These are phyloP conservation scores for Leptopilina myrica DNA, from an alignment of 2,888 invertebrate species.

Conservation along the genomic window DNA sequence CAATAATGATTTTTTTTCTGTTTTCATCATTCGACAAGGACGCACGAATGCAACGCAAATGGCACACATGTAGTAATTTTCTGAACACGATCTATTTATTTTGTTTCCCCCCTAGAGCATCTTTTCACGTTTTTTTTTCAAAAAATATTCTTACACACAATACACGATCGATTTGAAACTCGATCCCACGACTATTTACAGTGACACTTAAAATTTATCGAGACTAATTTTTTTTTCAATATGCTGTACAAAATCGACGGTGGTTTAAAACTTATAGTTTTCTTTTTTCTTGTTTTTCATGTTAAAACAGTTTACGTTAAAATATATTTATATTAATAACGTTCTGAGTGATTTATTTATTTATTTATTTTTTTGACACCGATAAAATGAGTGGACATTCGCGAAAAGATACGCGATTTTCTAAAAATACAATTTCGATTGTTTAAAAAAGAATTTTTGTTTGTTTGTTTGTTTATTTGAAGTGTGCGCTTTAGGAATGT, in stretches of 20 bases:
- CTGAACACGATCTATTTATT: constrained; percentile 15
- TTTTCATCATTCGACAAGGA: constrained; percentile 7
- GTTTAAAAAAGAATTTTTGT: not conserved
- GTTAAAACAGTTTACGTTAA: constrained; percentile 20
- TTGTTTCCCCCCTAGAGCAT: not conserved
- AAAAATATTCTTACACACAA: constrained; percentile 23
- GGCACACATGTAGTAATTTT: not conserved
- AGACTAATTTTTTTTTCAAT: constrained; percentile 8
- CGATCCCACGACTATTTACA: constrained; percentile 31
- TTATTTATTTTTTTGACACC: constrained; percentile 5
- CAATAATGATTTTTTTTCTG: not conserved
- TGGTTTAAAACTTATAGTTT: constrained; percentile 19
- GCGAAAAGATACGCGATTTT: constrained; percentile 6
- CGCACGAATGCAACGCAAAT: constrained; percentile 13
- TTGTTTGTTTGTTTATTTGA: not conserved
- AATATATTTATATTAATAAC: not conserved
- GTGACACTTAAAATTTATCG: constrained; percentile 24
- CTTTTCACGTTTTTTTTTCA: not conserved
- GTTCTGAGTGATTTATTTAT: not conserved
- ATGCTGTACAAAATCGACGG: constrained; percentile 31
- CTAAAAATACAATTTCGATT: constrained; percentile 18
- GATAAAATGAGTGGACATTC: constrained; percentile 22
- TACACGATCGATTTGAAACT: constrained; percentile 16
- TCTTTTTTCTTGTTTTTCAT: not conserved
- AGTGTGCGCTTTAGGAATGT: constrained; percentile 36